Percentiles rank a stretch among this genome's conserved stretches.
Conservation (phyloP, 2,113 vertebrate genomes). For the Bungarus multicinctus region DNA sequence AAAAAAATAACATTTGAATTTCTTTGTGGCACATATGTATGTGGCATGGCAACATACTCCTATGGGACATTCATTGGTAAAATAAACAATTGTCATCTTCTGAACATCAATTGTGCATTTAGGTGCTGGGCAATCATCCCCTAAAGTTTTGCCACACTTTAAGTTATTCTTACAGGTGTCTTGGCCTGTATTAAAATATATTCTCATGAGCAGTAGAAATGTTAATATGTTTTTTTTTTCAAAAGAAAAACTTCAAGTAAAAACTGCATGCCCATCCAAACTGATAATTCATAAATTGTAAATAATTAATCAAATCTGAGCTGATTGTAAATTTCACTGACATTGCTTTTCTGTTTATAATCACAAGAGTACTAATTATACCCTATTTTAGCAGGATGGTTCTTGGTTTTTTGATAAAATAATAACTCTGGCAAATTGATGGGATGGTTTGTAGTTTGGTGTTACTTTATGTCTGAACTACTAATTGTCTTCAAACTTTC, state of each 20-base stretch:
- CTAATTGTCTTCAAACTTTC: neutral
- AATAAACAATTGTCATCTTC: neutral
- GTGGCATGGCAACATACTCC: neutral
- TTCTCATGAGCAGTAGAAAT: neutral
- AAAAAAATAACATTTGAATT: constrained; percentile 12
- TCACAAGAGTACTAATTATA: neutral
- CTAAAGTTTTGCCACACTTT: neutral
- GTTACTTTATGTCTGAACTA: neutral
- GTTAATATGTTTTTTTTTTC: neutral
- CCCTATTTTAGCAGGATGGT: neutral
- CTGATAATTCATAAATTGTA: neutral
- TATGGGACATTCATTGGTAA: neutral
- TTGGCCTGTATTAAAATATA: neutral
- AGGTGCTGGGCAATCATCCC: neutral
- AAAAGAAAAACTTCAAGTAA: neutral
- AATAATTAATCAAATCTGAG: neutral
- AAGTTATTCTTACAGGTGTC: neutral
- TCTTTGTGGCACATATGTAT: no score
- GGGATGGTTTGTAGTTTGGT: neutral
- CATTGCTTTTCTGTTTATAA: neutral
- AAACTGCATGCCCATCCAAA: neutral
- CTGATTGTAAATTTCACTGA: neutral
- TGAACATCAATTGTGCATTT: neutral
- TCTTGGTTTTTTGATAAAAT: neutral
- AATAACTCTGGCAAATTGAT: neutral